Evolutionary conservation across 2,113 vertebrate genomes (phyloP).

Genomic region (Mugil cephalus): DNA sequence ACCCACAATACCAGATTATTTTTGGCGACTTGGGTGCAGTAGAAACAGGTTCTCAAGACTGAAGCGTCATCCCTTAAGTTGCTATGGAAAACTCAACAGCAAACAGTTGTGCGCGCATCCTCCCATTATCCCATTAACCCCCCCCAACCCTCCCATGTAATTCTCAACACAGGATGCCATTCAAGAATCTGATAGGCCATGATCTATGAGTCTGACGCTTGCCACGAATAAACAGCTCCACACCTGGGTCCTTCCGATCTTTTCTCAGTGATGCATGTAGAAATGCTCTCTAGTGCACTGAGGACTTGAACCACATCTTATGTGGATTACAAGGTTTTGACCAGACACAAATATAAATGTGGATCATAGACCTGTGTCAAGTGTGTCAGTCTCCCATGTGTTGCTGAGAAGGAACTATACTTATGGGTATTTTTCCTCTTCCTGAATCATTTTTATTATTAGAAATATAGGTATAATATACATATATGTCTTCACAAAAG

Average conservation of each 20-base stretch:
- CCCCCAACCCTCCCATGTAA: too few relatives aligned
- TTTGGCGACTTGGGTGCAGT: neutral
- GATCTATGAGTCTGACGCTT: too few relatives aligned
- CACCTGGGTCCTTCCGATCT: too few relatives aligned
- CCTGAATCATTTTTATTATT: neutral
- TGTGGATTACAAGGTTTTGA: conserved; percentile 4
- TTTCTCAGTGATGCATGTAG: neutral
- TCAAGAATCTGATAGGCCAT: too few relatives aligned
- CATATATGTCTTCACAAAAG: conserved; percentile 1
- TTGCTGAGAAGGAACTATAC: neutral
- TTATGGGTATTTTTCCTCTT: neutral
- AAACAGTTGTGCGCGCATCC: too few relatives aligned
- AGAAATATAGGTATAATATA: neutral
- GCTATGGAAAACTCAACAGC: too few relatives aligned
- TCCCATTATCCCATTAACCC: too few relatives aligned
- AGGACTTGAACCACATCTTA: neutral
- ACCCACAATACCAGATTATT: too few relatives aligned
- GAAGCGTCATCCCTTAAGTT: too few relatives aligned
- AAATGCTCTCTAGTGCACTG: neutral
- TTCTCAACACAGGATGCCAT: too few relatives aligned
- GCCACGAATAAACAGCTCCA: too few relatives aligned
- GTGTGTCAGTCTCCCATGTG: neutral
- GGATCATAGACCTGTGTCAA: conserved; percentile 6
- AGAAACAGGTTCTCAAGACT: neutral
- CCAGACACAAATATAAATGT: neutral